Conservation (phyloP, 2,888 invertebrate species). For the Orthosia gracilis region DNA sequence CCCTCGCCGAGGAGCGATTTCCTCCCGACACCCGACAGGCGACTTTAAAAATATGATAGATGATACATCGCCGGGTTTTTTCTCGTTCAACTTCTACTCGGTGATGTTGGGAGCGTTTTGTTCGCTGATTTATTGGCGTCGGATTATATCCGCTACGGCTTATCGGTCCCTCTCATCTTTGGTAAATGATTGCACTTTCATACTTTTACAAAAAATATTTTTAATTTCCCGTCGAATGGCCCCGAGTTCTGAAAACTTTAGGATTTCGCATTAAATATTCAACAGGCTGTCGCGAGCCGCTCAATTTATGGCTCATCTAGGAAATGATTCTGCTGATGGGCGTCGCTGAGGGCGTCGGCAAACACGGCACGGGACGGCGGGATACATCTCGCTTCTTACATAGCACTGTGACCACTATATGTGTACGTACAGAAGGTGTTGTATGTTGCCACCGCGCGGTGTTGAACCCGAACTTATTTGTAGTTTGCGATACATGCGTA, state of each 20-base stretch:
- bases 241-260: conserved; percentile 6
- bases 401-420: not conserved
- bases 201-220: conserved; percentile 28
- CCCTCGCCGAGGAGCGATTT: conserved; percentile 70
- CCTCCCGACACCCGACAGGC: conserved; percentile 64
- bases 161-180: conserved; percentile 39
- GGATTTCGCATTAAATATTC: conserved; percentile 26
- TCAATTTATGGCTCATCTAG: conserved; percentile 11
- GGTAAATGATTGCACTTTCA: conserved; percentile 46
- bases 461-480: not conserved
- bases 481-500: not conserved
- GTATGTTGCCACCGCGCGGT: not conserved
- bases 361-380: not conserved
- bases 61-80: conserved; percentile 66
- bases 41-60: conserved; percentile 78
- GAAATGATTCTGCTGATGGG: conserved; percentile 4
- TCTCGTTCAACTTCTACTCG: conserved; percentile 44
- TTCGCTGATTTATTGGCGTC: conserved; percentile 59
- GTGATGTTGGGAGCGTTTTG: conserved; percentile 32
- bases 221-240: conserved; percentile 17
- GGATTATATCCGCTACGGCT: conserved; percentile 47
- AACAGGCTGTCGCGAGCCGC: conserved; percentile 3
- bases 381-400: no score
- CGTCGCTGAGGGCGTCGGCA: not conserved
- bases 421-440: not conserved